A percentile compares a stretch with the other conserved stretches of the same genome.
Evolutionary conservation across 2,797 vertebrate genomes (phyloP).

Genomic region (Enteromius viviparus): DNA sequence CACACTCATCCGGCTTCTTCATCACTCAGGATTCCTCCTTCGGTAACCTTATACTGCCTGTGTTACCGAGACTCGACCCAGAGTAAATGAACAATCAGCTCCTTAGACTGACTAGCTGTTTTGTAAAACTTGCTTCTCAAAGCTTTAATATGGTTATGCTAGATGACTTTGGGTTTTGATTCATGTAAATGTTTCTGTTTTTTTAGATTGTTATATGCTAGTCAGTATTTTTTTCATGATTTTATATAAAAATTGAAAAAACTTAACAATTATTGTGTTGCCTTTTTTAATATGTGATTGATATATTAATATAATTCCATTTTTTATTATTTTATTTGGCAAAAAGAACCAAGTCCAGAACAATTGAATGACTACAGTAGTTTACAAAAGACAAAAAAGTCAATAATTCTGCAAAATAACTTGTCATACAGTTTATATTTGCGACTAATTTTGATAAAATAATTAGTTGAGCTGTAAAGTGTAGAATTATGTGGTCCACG

Average conservation of each 20-base stretch:
- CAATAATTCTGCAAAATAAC: background rate
- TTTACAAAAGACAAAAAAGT: background rate
- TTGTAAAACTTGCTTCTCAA: background rate
- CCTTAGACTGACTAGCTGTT: background rate
- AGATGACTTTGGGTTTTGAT: background rate
- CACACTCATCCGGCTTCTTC: conserved; percentile 96
- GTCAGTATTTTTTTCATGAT: conserved; percentile 18
- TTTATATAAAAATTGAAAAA: conserved; percentile 32
- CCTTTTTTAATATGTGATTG: background rate
- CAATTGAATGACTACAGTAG: background rate
- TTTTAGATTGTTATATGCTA: background rate
- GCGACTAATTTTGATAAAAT: background rate
- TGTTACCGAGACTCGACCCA: conserved; percentile 90
- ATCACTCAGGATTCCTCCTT: conserved; percentile 98
- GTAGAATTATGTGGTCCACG: background rate
- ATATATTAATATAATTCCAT: background rate
- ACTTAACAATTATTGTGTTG: background rate
- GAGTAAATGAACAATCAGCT: conserved; percentile 67
- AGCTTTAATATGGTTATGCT: background rate
- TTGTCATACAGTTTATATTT: background rate
- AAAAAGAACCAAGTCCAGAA: background rate
- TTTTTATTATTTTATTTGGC: background rate
- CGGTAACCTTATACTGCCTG: conserved; percentile 97
- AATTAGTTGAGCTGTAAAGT: background rate
- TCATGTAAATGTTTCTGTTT: background rate